Conservation (phyloP, 1,140 invertebrate genomes). For the Drosophila parabipectinata region DNA sequence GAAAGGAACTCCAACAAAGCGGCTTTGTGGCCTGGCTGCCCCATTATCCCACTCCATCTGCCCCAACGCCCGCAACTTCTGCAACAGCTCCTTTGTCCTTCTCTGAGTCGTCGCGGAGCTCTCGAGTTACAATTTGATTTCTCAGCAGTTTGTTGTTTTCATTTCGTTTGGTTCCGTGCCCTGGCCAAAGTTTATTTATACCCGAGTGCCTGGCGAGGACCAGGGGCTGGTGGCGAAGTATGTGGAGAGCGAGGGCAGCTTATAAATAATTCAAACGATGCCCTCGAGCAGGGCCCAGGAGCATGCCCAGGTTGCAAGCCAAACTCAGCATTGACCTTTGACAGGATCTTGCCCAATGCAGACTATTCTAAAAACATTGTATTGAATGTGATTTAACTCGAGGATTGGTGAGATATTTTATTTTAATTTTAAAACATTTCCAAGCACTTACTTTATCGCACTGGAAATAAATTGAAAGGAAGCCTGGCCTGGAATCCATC, state of each 20-base stretch:
- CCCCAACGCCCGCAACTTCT: background rate
- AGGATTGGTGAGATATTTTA: background rate
- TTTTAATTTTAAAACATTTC: background rate
- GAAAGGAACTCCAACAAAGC: slow-evolving; percentile 53
- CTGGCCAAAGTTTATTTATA: slow-evolving; percentile 65
- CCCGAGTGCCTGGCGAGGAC: slow-evolving; percentile 6
- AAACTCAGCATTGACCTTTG: slow-evolving; percentile 51
- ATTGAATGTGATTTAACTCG: background rate
- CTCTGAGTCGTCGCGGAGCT: slow-evolving; percentile 23
- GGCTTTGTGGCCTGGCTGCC: slow-evolving; percentile 50
- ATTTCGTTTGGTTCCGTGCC: slow-evolving; percentile 45
- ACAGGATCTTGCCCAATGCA: slow-evolving; percentile 9
- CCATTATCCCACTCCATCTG: slow-evolving; percentile 5
- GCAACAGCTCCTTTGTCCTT: slow-evolving; percentile 43
- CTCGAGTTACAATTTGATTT: slow-evolving; percentile 78
- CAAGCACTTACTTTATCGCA: background rate
- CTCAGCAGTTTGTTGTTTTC: slow-evolving; percentile 47
- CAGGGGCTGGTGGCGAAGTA: background rate
- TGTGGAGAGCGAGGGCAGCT: slow-evolving; percentile 36
- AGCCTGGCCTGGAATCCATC: slow-evolving; percentile 48
- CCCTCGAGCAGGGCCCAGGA: slow-evolving; percentile 27
- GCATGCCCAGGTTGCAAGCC: background rate
- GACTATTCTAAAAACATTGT: background rate
- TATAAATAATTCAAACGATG: slow-evolving; percentile 74
- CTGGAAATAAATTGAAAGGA: slow-evolving; percentile 11